Evolutionary conservation across 2,888 invertebrate genomes (phyloP), one percentile per base, ranked within the genome.

Genomic region (Eristalis pertinax): DNA sequence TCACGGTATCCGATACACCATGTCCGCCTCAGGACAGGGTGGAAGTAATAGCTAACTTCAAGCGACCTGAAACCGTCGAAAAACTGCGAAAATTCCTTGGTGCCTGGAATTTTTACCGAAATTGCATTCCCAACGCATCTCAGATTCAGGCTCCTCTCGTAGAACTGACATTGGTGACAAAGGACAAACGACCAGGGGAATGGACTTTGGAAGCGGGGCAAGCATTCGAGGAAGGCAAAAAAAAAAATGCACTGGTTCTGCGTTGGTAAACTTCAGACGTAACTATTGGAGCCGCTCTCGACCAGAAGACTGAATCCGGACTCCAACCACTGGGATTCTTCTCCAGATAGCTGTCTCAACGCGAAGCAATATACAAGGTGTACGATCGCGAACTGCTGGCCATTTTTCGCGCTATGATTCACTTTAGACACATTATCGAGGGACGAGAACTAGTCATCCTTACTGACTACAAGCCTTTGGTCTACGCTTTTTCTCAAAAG

Each of bases 281-380:
- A 4, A 62, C 68, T n/a, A 41, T 72, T 7, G 63, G 70, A 79
- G 64, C 78, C 2, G 72, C 29, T 4, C 63, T 79, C 4, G 60
- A 79, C 60, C 64, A 79, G 38, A 38, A 64, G 15, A 15, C 67
- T 19, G 41, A 68, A 10, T 60, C 15, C 10, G 22, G 60, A 63
- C 56, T 68, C 32, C 69, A 70, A 69, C 38, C 73, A 4, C 60
- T 93, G 3, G 91, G 91, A 0, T 93, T 92, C 73, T 93, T 91
- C 76, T 92, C 92, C 1, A 89, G 88, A 26, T 2, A 26, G 26
- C 26, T 26, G 26, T 26, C 26, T 26, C 22, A 29, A 0, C 60
- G 22, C 38, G 70, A 78, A 58, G 22, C 64, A n/a, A 70, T 38
- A 29, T 78, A 70, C 56, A 70, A 78, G 29, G n/a, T 78, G 7